Conservation (phyloP, 2,113 vertebrate species). For the Orientallactaga bullata region DNA sequence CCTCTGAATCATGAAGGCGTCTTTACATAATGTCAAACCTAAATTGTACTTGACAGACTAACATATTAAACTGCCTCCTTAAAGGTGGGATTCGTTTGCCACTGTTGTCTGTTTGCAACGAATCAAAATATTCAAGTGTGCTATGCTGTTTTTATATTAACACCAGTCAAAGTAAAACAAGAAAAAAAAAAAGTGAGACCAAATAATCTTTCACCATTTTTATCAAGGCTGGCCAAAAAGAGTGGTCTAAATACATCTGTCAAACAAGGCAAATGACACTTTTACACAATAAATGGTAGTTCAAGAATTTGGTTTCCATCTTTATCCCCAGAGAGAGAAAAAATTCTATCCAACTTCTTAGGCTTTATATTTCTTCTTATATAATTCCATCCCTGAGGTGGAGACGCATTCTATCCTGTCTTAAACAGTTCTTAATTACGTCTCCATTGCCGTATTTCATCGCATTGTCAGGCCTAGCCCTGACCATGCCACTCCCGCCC, state of each 20-base stretch:
- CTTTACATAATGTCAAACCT: conserved; percentile 65
- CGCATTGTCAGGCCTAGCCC: accelerated
- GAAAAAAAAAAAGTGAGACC: conserved; percentile 2
- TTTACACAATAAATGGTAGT: background rate
- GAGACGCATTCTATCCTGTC: too few relatives aligned
- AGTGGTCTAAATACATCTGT: background rate
- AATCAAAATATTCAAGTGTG: conserved; percentile 31
- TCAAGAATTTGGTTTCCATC: background rate
- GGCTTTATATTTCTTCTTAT: background rate
- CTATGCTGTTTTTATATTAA: conserved; percentile 29
- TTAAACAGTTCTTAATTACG: background rate
- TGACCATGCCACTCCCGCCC: accelerated
- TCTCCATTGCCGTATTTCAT: background rate
- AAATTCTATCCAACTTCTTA: background rate
- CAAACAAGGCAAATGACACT: background rate
- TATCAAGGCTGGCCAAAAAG: conserved; percentile 8
- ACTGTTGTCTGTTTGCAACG: conserved; percentile 68
- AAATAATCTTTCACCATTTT: conserved; percentile 26
- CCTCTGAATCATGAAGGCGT: conserved; percentile 54
- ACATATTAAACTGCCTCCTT: conserved; percentile 54
- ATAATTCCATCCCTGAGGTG: background rate
- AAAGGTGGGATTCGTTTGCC: conserved; percentile 70
- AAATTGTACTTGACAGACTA: conserved; percentile 67
- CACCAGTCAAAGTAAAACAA: conserved; percentile 47
- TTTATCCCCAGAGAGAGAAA: background rate